Evolutionary conservation across 1,140 invertebrate species (phyloP), one percentile per base, ranked within the genome.

Genomic region (Eciton burchellii): DNA sequence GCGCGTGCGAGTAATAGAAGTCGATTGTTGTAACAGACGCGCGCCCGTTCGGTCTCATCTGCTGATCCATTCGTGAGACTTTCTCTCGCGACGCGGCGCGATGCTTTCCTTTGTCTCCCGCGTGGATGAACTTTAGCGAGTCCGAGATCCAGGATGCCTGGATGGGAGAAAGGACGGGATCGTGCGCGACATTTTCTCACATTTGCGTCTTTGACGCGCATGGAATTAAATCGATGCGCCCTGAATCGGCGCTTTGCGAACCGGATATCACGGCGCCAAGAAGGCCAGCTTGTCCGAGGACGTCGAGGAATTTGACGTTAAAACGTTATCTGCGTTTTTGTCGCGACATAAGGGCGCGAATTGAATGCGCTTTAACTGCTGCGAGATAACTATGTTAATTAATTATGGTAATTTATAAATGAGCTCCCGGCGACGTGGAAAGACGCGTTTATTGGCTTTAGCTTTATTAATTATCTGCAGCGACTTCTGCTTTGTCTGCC

Each of bases 11-110:
- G 47, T 56, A 79, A 79, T 79, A 56, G 52, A 45, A 65, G 41
- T n/a, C 49, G 49, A 79, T 79, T 79, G 74, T 79, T 79, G 49
- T 77, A 77, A 77, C 9, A 70, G 49, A 6, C 63, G 14, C 19
- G 47, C 19, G 11, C 56, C 68, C 21, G 21, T 14, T 43, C 35
- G 52, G 3, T 8, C 63, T 70, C 74, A 70, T 79, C 74, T 47
- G 63, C 49, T 59, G 59, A 65, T 76, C 45, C 16, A 26, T 26
- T 49, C 49, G 57, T 1, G 62, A 70, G 62, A 79, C 74, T 79
- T 79, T 79, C 74, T 79, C 74, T 45, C 52, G 74, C 49, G 35
- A 77, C n/a, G 21, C 56, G 21, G 24, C 21, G 14, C 9, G 45
- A 68, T 24, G 45, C 49, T 68, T 77, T 43, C 41, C 62, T 77